Conservation (phyloP, 2,113 vertebrate genomes). For the Parus major region DNA sequence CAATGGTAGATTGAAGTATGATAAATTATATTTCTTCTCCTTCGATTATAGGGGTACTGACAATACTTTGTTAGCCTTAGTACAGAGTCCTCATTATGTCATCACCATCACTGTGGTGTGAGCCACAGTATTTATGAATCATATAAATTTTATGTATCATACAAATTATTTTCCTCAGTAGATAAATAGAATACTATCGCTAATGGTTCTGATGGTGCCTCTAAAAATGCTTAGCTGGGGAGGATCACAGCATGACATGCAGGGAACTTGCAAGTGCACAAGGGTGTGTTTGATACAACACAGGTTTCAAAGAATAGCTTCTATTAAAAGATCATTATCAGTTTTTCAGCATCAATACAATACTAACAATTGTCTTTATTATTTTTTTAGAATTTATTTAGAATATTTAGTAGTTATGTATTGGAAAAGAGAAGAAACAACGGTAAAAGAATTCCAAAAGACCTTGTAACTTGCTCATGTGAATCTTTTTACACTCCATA, state of each 20-base stretch:
- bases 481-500: not conserved
- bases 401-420: not conserved
- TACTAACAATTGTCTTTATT: not conserved
- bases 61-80: not conserved
- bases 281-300: not conserved
- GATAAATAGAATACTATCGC: not conserved
- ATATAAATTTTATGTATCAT: not conserved
- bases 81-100: not conserved
- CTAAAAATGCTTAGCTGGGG: not conserved
- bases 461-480: not conserved
- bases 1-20: not conserved
- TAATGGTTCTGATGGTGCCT: not conserved
- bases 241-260: not conserved
- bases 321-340: not conserved
- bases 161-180: not conserved
- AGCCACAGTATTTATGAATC: not conserved
- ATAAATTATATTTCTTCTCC: not conserved
- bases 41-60: not conserved
- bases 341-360: not conserved
- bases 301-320: not conserved
- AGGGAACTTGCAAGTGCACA: not conserved
- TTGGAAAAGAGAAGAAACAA: not conserved
- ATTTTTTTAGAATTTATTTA: not conserved
- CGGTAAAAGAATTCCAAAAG: not conserved
- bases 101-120: not conserved